These are phyloP conservation scores for Pollicipes pollicipes DNA, from an alignment of 1,140 invertebrate genomes.

Conservation along the genomic window DNA sequence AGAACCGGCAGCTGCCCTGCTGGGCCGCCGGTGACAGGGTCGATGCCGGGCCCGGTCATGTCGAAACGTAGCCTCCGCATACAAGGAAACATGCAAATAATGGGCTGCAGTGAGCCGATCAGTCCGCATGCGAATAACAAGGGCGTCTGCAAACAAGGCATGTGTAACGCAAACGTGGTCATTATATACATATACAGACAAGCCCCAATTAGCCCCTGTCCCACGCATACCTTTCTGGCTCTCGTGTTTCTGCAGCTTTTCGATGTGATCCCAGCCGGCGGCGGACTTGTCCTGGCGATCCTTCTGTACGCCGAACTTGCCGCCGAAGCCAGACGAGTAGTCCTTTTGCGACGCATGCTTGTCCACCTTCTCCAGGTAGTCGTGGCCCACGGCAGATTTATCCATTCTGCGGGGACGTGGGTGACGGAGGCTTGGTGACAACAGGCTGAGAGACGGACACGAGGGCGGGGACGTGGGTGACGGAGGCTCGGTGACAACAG, in stretches of 20 bases:
- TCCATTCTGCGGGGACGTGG: constrained; percentile 38
- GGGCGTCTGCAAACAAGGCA: neutral
- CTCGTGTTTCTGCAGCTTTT: constrained; percentile 27
- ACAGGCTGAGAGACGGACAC: too few species aligned
- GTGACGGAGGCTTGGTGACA: too few species aligned
- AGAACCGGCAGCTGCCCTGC: too few species aligned
- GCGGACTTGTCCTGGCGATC: constrained; percentile 39
- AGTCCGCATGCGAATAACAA: neutral
- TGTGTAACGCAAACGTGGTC: neutral
- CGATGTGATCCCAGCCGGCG: constrained; percentile 30
- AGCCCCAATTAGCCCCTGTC: neutral
- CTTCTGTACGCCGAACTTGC: constrained; percentile 38
- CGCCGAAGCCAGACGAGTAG: constrained; percentile 42
- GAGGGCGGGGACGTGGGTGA: too few species aligned
- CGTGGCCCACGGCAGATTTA: constrained; percentile 60
- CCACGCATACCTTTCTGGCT: constrained; percentile 28
- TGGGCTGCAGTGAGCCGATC: neutral
- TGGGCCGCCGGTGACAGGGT: too few species aligned
- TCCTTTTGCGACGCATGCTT: constrained; percentile 69
- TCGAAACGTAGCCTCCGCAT: constrained; percentile 22
- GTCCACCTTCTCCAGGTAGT: constrained; percentile 44
- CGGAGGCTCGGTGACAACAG: too few species aligned
- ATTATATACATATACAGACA: neutral
- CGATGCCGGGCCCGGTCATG: neutral
- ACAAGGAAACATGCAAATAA: neutral